Evolutionary conservation across 2,888 invertebrate species (phyloP), one percentile per base, ranked within the genome.

Genomic region (Andrena haemorrhoa): DNA sequence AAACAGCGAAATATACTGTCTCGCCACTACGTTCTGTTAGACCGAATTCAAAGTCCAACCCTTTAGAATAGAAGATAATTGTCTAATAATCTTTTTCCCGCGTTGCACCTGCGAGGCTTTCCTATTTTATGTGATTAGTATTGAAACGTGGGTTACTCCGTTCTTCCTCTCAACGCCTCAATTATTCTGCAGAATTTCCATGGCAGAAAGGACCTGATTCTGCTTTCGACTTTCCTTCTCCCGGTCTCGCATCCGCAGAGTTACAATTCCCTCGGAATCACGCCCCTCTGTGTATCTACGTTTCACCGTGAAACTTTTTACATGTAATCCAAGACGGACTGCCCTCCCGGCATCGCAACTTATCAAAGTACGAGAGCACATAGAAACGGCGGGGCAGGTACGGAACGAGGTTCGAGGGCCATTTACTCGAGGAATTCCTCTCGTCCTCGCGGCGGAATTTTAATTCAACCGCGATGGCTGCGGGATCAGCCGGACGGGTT

Each of bases 401-500:
- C 20, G 10, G 41, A 61, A 66, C 51, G 56, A 31, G 65, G 72
- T 79, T 64, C 61, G 47, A 80, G 64, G 53, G 80, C 66, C 80
- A 69, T 82, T 82, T 73, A 41, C 81, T 23, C 56, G 56, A 56
- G 49, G 20, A 51, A 56, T 61, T 47, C 26, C 33, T 16, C 26
- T 47, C n/a, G 20, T 33, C 8, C 56, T 23, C 23, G 47, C 29
- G 49, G 47, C 33, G 68, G 83, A 83, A 83, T 83, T 83, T 83
- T 83, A 83, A 83, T 83, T 72, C 75, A 47, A 74, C 70, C 75
- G 29, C 79, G 74, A 79, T 33, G 63, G 74, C 75, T 33, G 79
- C 31, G 23, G 83, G 79, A 79, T 83, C 78, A 83, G 69, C 71
- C 63, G 83, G 75, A 73, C 66, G 53, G 51, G 69, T 75, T 72